A percentile compares a stretch with the other conserved stretches of the same genome.
phyloP scores from a whole-genome alignment of 2,797 vertebrate genomes.

The Anomalospiza imberbis region DNA sequence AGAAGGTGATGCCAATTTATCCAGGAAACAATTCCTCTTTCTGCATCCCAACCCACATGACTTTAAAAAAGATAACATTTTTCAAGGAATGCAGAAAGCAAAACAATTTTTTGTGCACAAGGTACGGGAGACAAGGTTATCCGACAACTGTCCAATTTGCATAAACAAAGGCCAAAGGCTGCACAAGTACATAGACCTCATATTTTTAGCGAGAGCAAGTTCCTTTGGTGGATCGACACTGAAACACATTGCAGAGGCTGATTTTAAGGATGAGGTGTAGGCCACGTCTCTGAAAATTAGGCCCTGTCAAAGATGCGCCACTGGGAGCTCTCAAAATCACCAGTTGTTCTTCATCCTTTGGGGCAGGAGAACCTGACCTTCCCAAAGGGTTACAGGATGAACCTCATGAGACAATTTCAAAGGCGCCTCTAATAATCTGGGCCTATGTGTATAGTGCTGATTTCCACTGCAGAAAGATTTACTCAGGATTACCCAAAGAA shows the following conservation, averaged over 20 bases:
- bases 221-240: background rate
- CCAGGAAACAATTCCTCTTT: background rate
- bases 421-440: constrained; percentile 19
- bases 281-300: background rate
- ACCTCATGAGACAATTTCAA: constrained; percentile 35
- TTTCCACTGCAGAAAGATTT: constrained; percentile 48
- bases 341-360: background rate
- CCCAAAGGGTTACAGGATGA: background rate
- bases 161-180: constrained; percentile 12
- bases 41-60: background rate
- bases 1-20: background rate
- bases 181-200: background rate
- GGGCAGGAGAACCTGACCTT: background rate
- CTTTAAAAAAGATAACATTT: background rate
- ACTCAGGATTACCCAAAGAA: constrained; percentile 61
- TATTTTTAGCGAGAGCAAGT: background rate
- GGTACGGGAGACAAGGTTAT: background rate
- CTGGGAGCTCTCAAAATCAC: background rate
- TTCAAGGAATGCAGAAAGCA: background rate
- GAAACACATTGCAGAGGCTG: background rate
- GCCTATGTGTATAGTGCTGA: constrained; percentile 1
- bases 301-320: background rate
- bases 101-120: background rate
- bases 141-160: background rate
- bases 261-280: background rate